A percentile compares a stretch with the other conserved stretches of the same genome.
These are phyloP conservation scores for Palythoa heliodiscus DNA, from an alignment of 92 coral and sea anemone genomes.

Conservation along the genomic window DNA sequence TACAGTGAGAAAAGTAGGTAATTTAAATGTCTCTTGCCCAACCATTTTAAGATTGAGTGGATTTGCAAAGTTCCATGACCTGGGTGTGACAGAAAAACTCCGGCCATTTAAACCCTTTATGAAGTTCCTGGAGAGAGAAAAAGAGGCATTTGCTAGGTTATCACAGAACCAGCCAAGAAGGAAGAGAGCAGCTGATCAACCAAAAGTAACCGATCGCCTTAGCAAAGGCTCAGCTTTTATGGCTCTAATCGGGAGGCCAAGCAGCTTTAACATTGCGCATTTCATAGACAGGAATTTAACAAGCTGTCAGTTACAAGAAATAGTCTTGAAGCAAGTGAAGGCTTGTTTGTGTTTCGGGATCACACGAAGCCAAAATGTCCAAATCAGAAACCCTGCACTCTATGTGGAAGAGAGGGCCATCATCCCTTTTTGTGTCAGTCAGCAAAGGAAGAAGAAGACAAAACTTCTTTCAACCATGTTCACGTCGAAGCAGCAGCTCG, in stretches of 20 bases:
- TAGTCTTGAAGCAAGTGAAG: slow-evolving; percentile 63
- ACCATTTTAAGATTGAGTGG: slow-evolving; percentile 61
- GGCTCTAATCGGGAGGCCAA: slow-evolving; percentile 36
- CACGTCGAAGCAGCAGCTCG: slow-evolving; percentile 45
- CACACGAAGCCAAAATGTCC: slow-evolving; percentile 58
- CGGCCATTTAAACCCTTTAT: slow-evolving; percentile 64
- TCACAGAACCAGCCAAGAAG: slow-evolving; percentile 54
- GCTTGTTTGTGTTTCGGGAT: slow-evolving; percentile 73
- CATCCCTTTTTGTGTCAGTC: slow-evolving; percentile 60
- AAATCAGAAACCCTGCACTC: slow-evolving; percentile 51
- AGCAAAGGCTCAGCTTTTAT: slow-evolving; percentile 32
- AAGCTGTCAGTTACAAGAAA: slow-evolving; percentile 55
- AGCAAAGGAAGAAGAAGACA: slow-evolving; percentile 8
- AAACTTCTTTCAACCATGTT: slow-evolving; percentile 23
- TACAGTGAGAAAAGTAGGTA: slow-evolving; percentile 35
- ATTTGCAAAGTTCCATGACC: slow-evolving; percentile 62
- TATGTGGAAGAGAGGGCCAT: slow-evolving; percentile 65
- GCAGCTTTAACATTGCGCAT: slow-evolving; percentile 61
- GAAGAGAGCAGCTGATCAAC: not conserved
- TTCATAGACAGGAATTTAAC: slow-evolving; percentile 66
- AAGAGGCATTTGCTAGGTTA: slow-evolving; percentile 61
- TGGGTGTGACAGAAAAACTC: slow-evolving; percentile 53
- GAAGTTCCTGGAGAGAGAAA: slow-evolving; percentile 65
- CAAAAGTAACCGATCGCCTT: not conserved
- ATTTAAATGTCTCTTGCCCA: slow-evolving; percentile 55